Evolutionary conservation across 2,113 vertebrate genomes (phyloP), one percentile per base, ranked within the genome.

Genomic region (Pachycephala philippinensis): DNA sequence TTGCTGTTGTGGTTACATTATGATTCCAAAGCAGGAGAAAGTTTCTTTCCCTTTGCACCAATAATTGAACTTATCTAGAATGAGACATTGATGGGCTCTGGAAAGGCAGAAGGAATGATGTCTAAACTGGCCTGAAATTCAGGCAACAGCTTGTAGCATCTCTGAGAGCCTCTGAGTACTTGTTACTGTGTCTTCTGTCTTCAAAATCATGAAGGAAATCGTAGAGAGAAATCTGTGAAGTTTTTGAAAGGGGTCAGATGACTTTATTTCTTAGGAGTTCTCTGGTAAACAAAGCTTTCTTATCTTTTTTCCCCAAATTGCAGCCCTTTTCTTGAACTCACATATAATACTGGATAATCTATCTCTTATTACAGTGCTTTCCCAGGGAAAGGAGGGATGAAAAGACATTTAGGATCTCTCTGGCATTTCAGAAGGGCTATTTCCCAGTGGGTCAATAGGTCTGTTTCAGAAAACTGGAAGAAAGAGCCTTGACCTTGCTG

Each of bases 41-140:
- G 40, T 64, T 96, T 72, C 63, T 85, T 83, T 79, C 33, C 28
- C 37, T 69, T 79, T 72, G 75, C 57, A 86, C 47, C 47, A n/a
- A 39, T 56, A 70, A 88, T 16, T 64, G 33, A 59, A 35, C 45
- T 84, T 63, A 66, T 16, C 28, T 79, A 66, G 60, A 96, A 49
- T 37, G 75, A 80, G 50, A 86, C 53, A 26, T 60, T 81, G 85
- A 93, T 64, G 71, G 39, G n/a, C 37, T 71, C 50, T 85, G 90
- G 85, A 86, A 89, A 71, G 44, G 69, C 49, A 91, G 65, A 28
- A 68, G 44, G 22, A 91, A 21, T 20, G 17, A 52, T n/a, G 44
- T 66, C 63, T 76, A 88, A 85, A 94, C 30, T 70, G 66, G 63
- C 82, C 75, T 88, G 71, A 88, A 94, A 93, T 70, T 77, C 85